These are phyloP conservation scores for Drosophila ezoana DNA, from an alignment of 2,888 invertebrate species.

Conservation along the genomic window DNA sequence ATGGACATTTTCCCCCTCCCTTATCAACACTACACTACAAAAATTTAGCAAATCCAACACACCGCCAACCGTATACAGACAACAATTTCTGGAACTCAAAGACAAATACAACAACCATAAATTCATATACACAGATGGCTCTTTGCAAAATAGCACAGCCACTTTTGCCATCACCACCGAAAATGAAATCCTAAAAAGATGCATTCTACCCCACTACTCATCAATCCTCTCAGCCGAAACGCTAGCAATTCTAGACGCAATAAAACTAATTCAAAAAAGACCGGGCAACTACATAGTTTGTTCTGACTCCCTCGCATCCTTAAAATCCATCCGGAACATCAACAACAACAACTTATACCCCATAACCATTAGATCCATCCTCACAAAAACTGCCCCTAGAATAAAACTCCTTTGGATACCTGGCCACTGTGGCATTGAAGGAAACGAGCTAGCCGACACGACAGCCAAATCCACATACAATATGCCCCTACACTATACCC, in stretches of 20 bases:
- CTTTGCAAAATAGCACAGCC: not conserved
- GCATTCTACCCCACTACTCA: slow-evolving; percentile 9
- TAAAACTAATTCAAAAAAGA: slow-evolving; percentile 1
- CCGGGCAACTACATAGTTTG: slow-evolving; percentile 15
- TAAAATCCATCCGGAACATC: slow-evolving; percentile 17
- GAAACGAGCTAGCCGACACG: not conserved
- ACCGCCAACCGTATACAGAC: not conserved
- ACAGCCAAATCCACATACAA: not conserved
- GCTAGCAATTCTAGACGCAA: slow-evolving; percentile 1
- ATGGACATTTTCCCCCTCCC: not conserved
- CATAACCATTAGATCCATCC: not conserved
- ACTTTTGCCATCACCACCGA: not conserved
- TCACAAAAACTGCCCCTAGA: not conserved
- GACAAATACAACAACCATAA: slow-evolving; percentile 4
- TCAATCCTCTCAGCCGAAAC: slow-evolving; percentile 4
- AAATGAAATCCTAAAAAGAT: not conserved
- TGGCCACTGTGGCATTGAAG: not conserved
- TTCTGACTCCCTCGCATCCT: slow-evolving; percentile 12
- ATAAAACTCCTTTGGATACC: not conserved
- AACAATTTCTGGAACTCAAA: slow-evolving; percentile 2
- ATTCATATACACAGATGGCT: slow-evolving; percentile 5
- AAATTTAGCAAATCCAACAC: not conserved
- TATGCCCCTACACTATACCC: slow-evolving; percentile 1
- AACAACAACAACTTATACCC: slow-evolving; percentile 16
- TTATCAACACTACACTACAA: not conserved